A percentile compares a stretch with the other conserved stretches of the same genome.
Conservation (phyloP, 2,113 vertebrate genomes). For the Callocephalon fimbriatum region DNA sequence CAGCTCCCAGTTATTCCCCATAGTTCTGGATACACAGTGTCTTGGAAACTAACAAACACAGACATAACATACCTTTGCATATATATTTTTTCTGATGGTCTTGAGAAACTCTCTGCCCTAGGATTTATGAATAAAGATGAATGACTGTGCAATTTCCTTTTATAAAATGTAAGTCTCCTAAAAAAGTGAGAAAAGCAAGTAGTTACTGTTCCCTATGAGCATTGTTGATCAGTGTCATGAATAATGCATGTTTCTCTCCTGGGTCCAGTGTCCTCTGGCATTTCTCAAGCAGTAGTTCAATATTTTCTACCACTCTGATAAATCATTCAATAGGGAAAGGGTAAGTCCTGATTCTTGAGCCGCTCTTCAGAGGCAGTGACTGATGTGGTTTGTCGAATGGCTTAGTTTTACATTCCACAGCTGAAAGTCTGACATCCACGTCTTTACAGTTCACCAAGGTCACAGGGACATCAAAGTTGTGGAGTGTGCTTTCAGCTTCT, state of each 20-base stretch:
- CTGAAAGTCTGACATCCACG: slow-evolving; percentile 34
- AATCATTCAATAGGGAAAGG: slow-evolving; percentile 30
- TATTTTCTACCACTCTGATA: slow-evolving; percentile 54
- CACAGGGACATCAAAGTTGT: neutral
- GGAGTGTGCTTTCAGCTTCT: slow-evolving; percentile 11
- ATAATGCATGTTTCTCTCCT: slow-evolving; percentile 7
- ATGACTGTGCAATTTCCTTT: neutral
- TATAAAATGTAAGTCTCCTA: neutral
- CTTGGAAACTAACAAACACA: neutral
- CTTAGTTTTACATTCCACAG: slow-evolving; percentile 43
- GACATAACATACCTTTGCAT: neutral
- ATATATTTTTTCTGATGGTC: neutral
- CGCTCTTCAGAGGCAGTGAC: slow-evolving; percentile 18
- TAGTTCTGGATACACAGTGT: neutral
- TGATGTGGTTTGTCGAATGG: slow-evolving; percentile 31
- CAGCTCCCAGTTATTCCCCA: neutral
- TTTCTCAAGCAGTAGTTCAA: slow-evolving; percentile 28
- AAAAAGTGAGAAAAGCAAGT: neutral
- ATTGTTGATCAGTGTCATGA: slow-evolving; percentile 5
- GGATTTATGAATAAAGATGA: slow-evolving; percentile 50
- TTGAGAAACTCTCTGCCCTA: neutral
- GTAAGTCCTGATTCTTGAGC: slow-evolving; percentile 30
- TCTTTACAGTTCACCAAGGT: slow-evolving; percentile 43
- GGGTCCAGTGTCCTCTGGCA: slow-evolving; percentile 16
- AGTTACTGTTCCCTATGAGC: slow-evolving; percentile 14